A percentile compares a stretch with the other conserved stretches of the same genome.
Evolutionary conservation across 2,888 invertebrate genomes (phyloP).

Genomic region (Helleia helle): DNA sequence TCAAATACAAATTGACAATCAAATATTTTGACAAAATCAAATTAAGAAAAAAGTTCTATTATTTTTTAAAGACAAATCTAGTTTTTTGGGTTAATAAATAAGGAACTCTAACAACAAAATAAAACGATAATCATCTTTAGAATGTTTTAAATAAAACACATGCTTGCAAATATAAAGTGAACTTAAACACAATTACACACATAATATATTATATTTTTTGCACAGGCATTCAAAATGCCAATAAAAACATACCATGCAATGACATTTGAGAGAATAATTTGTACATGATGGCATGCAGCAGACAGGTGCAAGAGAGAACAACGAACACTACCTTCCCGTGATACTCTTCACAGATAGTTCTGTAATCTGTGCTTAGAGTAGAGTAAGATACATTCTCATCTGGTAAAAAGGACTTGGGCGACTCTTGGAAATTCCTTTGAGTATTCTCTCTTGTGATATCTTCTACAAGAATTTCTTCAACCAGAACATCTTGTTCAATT

Average conservation of each 20-base stretch:
- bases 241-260: conserved; percentile 8
- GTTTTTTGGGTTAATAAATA: background rate
- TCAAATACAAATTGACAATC: background rate
- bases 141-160: background rate
- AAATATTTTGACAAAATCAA: background rate
- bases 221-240: conserved; percentile 20
- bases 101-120: background rate
- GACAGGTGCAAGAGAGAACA: conserved; percentile 1
- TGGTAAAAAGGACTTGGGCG: conserved; percentile 45
- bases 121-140: background rate
- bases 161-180: too few relatives aligned
- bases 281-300: conserved; percentile 1
- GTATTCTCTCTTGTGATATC: conserved; percentile 33
- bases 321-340: conserved; percentile 74
- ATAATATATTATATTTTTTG: conserved; percentile 29
- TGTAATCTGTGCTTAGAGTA: conserved; percentile 80
- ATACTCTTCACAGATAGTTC: conserved; percentile 81
- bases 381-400: conserved; percentile 65
- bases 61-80: background rate
- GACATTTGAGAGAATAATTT: background rate
- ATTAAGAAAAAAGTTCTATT: background rate
- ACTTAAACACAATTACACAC: conserved; percentile 18
- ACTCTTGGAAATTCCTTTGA: conserved; percentile 20
- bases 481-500: conserved; percentile 47
- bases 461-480: conserved; percentile 24